Base-by-base conservation (phyloP, 2,113 vertebrate species). In the Galbula dea region DNA sequence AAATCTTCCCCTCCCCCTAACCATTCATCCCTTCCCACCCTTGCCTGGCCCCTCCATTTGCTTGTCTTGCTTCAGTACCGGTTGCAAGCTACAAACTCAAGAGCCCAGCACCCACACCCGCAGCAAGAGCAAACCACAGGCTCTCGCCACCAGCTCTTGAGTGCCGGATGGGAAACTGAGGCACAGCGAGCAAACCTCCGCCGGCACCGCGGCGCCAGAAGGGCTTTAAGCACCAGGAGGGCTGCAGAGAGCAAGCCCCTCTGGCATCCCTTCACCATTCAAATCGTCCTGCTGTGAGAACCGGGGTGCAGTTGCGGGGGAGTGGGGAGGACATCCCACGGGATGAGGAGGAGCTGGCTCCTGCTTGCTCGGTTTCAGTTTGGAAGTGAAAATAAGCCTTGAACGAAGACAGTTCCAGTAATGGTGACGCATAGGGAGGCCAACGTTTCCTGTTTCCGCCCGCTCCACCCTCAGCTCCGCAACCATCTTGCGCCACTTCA, bases 401-500 rank as follows among this genome's bases (percentile, higher is more conserved):
- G 2, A 8, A 22, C 0, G 32, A 11, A 83, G 77, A 49, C 5
- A 76, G 95, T 90, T 92, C 90, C 95, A 68, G 86, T 86, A 55
- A 84, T 2, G 66, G 80, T 88, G 86, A 90, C 94, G 83, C 83
- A 66, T 86, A 81, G 62, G 9, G 66, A 66, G 62, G 63, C 77
- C 34, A 52, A 84, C 4, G 71, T 79, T 96, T 96, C 96, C 96
- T 96, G 96, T 95, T 96, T 94, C 93, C 71, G 45, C 0, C 4
- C 36, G 21, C 96, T 94, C 96, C 96, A 96, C 96, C 96, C 96
- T 85, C 83, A 1, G 83, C 89, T 80, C 92, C 24, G 51, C 94
- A 89, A 73, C 90, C 91, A 82, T 89, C 92, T 66, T 76, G 73
- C 45, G 1, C 86, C 77, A 27, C 66, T 27, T 65, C 20, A 71